Base-by-base conservation (phyloP, 64 coral and sea anemone genomes). In the Dendrophyllia cribrosa region DNA sequence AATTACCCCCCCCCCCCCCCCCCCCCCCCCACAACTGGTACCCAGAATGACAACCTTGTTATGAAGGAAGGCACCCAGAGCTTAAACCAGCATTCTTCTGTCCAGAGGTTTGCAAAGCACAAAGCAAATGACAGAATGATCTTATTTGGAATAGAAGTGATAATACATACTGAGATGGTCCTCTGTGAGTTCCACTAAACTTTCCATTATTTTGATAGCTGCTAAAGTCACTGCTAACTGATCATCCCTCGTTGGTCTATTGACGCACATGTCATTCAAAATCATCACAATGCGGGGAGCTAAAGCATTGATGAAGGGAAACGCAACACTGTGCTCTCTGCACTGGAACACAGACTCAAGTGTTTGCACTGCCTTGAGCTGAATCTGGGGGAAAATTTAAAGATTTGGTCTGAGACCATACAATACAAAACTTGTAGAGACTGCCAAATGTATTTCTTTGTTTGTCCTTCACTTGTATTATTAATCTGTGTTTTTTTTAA, bases 261-360 rank as follows among this genome's bases (percentile, higher is more conserved):
- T 90, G 5, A 97, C 78, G 50, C 95, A 94, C 66, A 85, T 89
- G 43, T 97, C 70, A 51, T 97, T 97, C 26, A 97, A 77, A 86
- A 97, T 59, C 92, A 97, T 97, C 43, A 99, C 91, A 63, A 99
- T 88, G 43, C 96, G 94, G 43, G 97, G 97, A 11, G 94, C 97
- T 56, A 99, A 61, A 3, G 94, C 77, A 25, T 91, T 95, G 21
- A 99, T 99, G 51, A 96, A 99, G 1, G 94, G 94, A 19, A 91
- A 76, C 19, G 91, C 26, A 6, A 96, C 63, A 46, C 75, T 58
- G 9, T 46, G 94, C 50, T 99, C 97, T 55, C 91, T 82, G 84
- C 94, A 99, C 51, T 88, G 91, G 75, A 99, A 99, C 23, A 99
- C 90, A 23, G 97, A 91, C 21, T 82, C 89, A 7, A 88, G 77